Conservation (phyloP, 2,888 invertebrate genomes). For the Acanthosepion lycidas region DNA sequence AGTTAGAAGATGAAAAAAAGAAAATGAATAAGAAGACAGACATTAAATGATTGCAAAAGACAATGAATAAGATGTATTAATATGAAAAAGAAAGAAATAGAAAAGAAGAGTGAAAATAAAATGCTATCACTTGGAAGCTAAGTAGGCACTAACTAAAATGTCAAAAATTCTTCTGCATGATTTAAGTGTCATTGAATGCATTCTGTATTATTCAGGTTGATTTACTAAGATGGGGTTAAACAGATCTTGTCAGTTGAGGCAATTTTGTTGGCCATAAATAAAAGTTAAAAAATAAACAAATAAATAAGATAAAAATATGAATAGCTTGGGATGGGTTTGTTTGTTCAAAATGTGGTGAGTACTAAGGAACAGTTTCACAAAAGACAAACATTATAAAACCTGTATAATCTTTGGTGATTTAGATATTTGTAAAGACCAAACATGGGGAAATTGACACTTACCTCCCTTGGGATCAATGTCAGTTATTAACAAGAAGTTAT, state of each 20-base stretch:
- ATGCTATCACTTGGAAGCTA: not conserved
- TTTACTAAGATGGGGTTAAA: not conserved
- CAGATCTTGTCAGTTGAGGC: not conserved
- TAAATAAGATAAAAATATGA: not conserved
- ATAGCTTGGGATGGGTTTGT: not conserved
- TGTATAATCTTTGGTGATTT: not conserved
- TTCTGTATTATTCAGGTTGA: not conserved
- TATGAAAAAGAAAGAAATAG: too few relatives aligned
- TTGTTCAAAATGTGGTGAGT: not conserved
- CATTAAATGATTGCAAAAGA: too few relatives aligned
- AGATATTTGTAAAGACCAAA: not conserved
- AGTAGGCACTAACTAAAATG: not conserved
- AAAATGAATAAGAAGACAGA: too few relatives aligned
- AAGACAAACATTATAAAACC: not conserved
- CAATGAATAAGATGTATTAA: too few relatives aligned
- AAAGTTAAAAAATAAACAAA: not conserved
- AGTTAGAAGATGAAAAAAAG: too few relatives aligned
- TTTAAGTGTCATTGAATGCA: not conserved
- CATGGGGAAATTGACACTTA: not conserved
- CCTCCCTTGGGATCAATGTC: not conserved
- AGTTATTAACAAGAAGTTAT: not conserved
- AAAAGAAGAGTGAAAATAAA: not conserved
- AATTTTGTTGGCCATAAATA: not conserved
- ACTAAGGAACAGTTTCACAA: not conserved
- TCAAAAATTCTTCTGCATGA: not conserved